Evolutionary conservation across 2,888 invertebrate genomes (phyloP), one percentile per base, ranked within the genome.

Genomic region (Raillietiella orientalis): DNA sequence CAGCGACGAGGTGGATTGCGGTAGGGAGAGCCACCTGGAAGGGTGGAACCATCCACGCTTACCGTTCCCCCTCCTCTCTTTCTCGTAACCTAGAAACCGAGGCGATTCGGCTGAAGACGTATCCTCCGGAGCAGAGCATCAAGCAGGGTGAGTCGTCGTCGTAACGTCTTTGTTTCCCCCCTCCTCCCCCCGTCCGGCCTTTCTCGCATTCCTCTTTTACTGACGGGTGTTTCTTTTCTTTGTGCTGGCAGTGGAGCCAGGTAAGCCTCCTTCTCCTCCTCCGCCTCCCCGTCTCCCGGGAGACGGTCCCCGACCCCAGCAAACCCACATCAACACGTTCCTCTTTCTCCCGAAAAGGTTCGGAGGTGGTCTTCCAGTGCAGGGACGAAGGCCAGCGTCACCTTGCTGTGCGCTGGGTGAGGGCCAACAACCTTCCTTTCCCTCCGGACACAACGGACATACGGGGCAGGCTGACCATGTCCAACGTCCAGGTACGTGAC

Each of bases 301-400:
- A 16, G 17, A 13, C n/a, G n/a, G n/a, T 21, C 21, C 19, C 27
- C 29, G 12, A 21, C 15, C 20, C 25, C 19, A 16, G 14, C 27
- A 24, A 23, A 27, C 13, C 24, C 21, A 14, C 19, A 17, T 4
- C 12, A 16, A 14, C 11, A 27, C 10, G 10, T 3, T 11, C 10
- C 11, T 11, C 16, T 15, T 6, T 14, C 8, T 13, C 9, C 13
- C 29, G 15, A n/a, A 10, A 33, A 77, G 84, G 72, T 45, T 66
- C 71, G 21, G 79, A 82, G 46, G 82, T 82, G 20, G 74, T 79
- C 17, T 74, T 84, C 56, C 69, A 67, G 48, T 87, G 87, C 42
- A 65, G 79, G 34, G 79, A 82, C 39, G 75, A 75, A 47, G 74
- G 84, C n/a, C 58, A 58, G 1, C 43, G 58, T 2, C 56, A 77